Percentiles rank a stretch among this genome's conserved stretches.
These are phyloP conservation scores for Zeugodacus cucurbitae DNA, from an alignment of 1,140 invertebrate genomes.

Conservation along the genomic window DNA sequence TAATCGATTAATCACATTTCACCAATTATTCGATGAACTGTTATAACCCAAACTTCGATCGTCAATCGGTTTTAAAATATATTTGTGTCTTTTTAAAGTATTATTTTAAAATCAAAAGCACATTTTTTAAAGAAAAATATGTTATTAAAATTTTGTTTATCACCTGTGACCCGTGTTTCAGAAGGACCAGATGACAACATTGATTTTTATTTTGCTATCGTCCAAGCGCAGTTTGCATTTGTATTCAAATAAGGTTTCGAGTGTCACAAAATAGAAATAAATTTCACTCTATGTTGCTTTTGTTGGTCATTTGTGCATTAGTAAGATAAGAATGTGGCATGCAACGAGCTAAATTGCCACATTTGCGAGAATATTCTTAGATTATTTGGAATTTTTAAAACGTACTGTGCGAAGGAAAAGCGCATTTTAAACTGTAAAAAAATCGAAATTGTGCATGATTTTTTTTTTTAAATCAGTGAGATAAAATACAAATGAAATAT, in stretches of 20 bases:
- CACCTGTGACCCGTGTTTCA: neutral
- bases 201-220: neutral
- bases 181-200: neutral
- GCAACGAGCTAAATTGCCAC: neutral
- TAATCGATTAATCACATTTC: too few species aligned
- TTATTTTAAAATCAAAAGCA: too few species aligned
- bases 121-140: too few species aligned
- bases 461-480: too few species aligned
- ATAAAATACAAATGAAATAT: too few species aligned
- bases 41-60: too few species aligned
- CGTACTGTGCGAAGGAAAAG: neutral
- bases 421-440: neutral
- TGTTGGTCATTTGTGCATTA: neutral
- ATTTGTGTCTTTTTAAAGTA: neutral
- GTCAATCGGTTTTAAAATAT: neutral
- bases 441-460: too few species aligned
- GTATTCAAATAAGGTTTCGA: neutral
- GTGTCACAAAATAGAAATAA: neutral
- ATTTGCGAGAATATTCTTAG: neutral
- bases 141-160: too few species aligned
- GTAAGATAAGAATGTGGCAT: neutral
- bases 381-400: neutral
- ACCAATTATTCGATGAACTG: too few species aligned
- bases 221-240: neutral
- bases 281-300: neutral